Evolutionary conservation across 2,797 vertebrate genomes (phyloP), one percentile per base, ranked within the genome.

Genomic region (Sarcophilus harrisii): DNA sequence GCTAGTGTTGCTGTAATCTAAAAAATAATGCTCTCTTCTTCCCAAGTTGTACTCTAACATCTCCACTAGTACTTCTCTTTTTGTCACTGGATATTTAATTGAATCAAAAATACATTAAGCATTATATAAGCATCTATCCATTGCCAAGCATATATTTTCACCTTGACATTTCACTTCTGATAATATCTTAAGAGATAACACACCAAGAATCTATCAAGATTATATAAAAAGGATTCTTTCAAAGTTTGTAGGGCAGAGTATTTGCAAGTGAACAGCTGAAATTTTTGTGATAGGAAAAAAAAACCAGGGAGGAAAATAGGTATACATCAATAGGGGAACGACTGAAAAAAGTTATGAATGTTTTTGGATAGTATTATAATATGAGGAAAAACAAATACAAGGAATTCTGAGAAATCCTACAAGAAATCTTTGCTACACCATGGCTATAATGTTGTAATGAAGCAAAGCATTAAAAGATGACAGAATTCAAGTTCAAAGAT

Each of bases 31-130:
- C 81, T 94, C 16, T 57, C 91, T 92, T 59, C 12, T 90, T 95
- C 93, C 62, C 95, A 45, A 28, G 92, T 45, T 96, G 94, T 92
- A 60, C 90, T 93, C 95, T 66, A 32, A 62, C 62, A 73, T 73
- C 16, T 16, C 62, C 21, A 91, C 13, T 5, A 92, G 9, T 73
- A 66, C 2, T 58, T 92, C 95, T 6, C 58, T 52, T 28, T 4
- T 94, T 29, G 92, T 94, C 58, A 90, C 18, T 96, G 54, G 32
- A 60, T 90, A n/a, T 57, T 60, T 91, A 93, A 94, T 87, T 92
- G 66, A 91, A 91, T 12, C 90, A 94, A 96, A 95, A 18, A 90
- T 92, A 93, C 16, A 24, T 92, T 18, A 94, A 49, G 29, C 58
- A 10, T 57, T 92, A 95, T 24, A 57, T 30, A 54, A 32, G 0